Conservation (phyloP, 2,113 vertebrate genomes). For the Dolichallabes microphthalmus region DNA sequence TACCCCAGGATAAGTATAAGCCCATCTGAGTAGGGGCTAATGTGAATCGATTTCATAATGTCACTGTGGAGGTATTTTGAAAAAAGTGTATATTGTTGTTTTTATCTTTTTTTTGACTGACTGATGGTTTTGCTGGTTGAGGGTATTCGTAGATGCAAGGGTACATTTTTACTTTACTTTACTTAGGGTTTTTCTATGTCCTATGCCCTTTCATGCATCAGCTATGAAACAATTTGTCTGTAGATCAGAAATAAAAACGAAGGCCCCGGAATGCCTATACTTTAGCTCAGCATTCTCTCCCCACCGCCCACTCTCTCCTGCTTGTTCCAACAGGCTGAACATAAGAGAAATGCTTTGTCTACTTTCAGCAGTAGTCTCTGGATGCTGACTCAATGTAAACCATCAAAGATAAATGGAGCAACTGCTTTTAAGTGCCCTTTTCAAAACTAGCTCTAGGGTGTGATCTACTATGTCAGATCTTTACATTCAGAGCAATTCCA, state of each 20-base stretch:
- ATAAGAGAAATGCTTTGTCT: slow-evolving; percentile 6
- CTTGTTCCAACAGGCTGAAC: not conserved
- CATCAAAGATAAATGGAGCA: slow-evolving; percentile 46
- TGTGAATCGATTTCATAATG: not conserved
- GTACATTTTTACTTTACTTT: not conserved
- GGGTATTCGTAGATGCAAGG: not conserved
- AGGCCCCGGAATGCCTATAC: not conserved
- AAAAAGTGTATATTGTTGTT: not conserved
- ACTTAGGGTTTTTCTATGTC: not conserved
- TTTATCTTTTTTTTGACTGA: not conserved
- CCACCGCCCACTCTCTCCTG: not conserved
- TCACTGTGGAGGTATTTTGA: not conserved
- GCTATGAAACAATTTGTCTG: slow-evolving; percentile 1
- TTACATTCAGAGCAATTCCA: slow-evolving; percentile 6
- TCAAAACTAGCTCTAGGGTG: slow-evolving; percentile 9
- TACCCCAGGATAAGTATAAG: not conserved
- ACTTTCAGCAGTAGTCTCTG: slow-evolving; percentile 20
- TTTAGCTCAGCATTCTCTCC: not conserved
- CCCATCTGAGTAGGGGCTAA: not conserved
- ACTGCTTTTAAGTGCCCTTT: slow-evolving; percentile 52
- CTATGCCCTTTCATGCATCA: slow-evolving; percentile 3
- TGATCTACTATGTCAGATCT: slow-evolving; percentile 22
- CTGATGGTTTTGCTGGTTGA: not conserved
- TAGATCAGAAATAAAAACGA: slow-evolving; percentile 14
- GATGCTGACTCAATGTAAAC: slow-evolving; percentile 55